Percentiles rank a stretch among this genome's conserved stretches.
Evolutionary conservation across 2,888 invertebrate genomes (phyloP).

Genomic region (Lordiphosa fenestrarum): DNA sequence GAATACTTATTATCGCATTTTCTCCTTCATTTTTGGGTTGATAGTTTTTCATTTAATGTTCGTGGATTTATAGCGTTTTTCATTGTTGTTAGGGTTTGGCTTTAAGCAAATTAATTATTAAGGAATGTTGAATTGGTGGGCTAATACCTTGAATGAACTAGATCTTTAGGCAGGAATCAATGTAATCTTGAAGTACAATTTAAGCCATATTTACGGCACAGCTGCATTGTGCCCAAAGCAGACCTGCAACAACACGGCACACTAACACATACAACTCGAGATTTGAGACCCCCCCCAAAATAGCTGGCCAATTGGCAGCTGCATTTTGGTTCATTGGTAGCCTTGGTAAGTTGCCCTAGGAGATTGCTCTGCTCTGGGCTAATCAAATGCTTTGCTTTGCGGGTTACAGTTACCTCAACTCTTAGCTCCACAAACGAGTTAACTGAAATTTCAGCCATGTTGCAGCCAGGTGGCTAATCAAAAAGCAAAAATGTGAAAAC

Average conservation of each 20-base stretch:
- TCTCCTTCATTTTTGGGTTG: conserved; percentile 19
- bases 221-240: no score
- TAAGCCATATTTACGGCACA: no score
- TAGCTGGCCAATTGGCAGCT: conserved; percentile 9
- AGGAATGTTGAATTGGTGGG: no score
- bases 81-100: conserved; percentile 31
- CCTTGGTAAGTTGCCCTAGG: conserved; percentile 1
- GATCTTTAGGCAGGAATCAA: no score
- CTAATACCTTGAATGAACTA: no score
- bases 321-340: conserved; percentile 4
- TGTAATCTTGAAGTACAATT: no score
- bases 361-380: conserved; percentile 29
- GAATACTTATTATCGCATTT: conserved; percentile 30
- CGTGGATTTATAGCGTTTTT: conserved; percentile 65
- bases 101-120: conserved; percentile 28
- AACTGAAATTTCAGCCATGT: conserved; percentile 46
- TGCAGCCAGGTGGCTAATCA: conserved; percentile 49
- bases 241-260: no score
- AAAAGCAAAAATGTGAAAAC: conserved; percentile 71
- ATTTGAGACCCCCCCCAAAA: conserved; percentile 2
- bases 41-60: conserved; percentile 29
- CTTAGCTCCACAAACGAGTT: conserved; percentile 6
- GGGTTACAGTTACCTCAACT: conserved; percentile 46
- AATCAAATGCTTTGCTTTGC: conserved; percentile 70
- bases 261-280: background rate